Percentiles rank a stretch among this genome's conserved stretches.
phyloP scores from a whole-genome alignment of 2,113 vertebrate species.

The Psophia crepitans region DNA sequence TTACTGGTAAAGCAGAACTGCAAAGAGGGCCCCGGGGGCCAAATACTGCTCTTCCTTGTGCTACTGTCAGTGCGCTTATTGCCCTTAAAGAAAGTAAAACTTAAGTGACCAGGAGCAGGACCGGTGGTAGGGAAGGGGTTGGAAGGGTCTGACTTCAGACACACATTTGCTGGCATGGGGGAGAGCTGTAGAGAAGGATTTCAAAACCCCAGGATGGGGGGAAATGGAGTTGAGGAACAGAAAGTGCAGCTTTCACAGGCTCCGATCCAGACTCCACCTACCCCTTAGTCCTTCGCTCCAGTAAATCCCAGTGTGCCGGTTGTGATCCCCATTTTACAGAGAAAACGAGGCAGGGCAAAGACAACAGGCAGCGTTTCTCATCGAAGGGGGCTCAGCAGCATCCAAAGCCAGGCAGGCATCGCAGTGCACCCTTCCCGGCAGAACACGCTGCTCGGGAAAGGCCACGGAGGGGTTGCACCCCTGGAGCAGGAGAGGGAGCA shows the following conservation, averaged over 20 bases:
- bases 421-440: background rate
- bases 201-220: background rate
- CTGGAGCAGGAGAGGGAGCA: background rate
- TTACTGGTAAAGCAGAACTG: background rate
- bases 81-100: background rate
- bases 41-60: background rate
- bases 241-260: background rate
- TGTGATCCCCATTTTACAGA: background rate
- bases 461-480: background rate
- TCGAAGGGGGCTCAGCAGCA: background rate
- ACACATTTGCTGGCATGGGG: accelerated
- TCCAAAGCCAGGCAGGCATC: background rate
- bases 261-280: background rate
- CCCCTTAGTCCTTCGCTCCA: background rate
- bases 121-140: background rate
- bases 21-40: background rate
- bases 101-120: background rate
- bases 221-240: background rate
- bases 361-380: background rate
- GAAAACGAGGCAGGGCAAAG: background rate
- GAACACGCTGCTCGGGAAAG: background rate
- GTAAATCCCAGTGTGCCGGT: background rate
- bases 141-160: background rate
- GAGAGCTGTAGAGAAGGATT: background rate
- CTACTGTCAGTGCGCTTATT: background rate